Base-by-base conservation (phyloP, 2,797 vertebrate species). In the Pangasius sanitwongsei region DNA sequence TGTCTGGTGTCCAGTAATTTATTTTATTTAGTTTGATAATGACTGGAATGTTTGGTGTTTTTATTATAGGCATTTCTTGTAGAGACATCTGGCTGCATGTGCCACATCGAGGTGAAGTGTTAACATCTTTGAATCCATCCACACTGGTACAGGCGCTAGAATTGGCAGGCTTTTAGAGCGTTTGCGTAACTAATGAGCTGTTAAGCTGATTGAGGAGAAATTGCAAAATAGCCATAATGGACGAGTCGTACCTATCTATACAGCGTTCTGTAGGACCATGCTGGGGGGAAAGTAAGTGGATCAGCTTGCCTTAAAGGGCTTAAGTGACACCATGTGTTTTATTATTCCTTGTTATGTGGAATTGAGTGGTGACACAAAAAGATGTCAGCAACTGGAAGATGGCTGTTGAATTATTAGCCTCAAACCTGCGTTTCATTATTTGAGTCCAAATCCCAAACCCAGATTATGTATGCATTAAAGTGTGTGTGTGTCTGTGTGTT, bases 401-500 rank as follows among this genome's bases (percentile, higher is more conserved):
- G 50, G n/a, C 34, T 57, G n/a, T 34, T 34, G 6, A 34, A 57
- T 80, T n/a, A 53, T 78, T 31, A 78, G 28, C 48, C 75, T 80
- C 28, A 34, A 57, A 80, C 50, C n/a, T 80, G 53, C 2, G 8
- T 34, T 57, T 18, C 50, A 55, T 80, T 55, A 31, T 16, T 55
- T 20, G n/a, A 78, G 28, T n/a, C 7, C 34, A 20, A 18, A 61
- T 44, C 8, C 50, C 53, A 59, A 83, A 28, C 23, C 37, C 23
- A 34, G 34, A 63, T 28, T n/a, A 44, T 28, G 13, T 63, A 28
- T 1, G 15, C 23, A 41, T 55, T 59, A 50, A 9, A 82, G 31
- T 90, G 28, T 65, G 41, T 53, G 28, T 89, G 12, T 0, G 69
- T 75, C 7, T 86, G 72, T 25, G 78, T 94, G 11, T 94, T 94